Evolutionary conservation across 1,140 invertebrate genomes (phyloP).

Genomic region (Drosophila ficusphila): DNA sequence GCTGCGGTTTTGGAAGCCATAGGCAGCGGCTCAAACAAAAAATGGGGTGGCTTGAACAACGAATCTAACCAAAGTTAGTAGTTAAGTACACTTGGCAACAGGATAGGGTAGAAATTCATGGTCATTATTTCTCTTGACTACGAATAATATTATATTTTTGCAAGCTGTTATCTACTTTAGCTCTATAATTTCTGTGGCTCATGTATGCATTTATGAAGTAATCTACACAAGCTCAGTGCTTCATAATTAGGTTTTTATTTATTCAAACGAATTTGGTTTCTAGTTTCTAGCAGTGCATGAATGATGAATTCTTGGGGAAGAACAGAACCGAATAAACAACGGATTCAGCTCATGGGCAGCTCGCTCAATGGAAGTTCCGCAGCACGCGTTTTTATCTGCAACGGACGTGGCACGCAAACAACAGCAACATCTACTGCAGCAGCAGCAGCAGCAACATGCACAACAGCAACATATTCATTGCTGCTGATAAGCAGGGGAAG

Average conservation of each 20-base stretch:
- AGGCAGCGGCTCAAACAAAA: conserved; percentile 12
- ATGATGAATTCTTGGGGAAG: conserved; percentile 30
- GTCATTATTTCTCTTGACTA: no score
- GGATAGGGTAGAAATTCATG: not conserved
- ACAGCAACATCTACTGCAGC: conserved; percentile 1
- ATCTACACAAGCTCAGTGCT: no score
- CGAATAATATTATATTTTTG: no score
- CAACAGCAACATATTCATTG: conserved; percentile 34
- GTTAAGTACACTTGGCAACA: conserved; percentile 7
- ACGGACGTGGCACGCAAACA: conserved; percentile 66
- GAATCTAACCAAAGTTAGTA: conserved; percentile 24
- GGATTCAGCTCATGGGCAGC: conserved; percentile 32
- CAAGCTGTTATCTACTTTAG: no score
- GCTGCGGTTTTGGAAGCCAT: conserved; percentile 59
- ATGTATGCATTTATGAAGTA: no score
- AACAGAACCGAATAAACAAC: conserved; percentile 7
- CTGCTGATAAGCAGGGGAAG: conserved; percentile 56
- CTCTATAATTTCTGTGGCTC: no score
- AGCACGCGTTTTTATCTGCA: conserved; percentile 79
- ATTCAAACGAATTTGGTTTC: not conserved
- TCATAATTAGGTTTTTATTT: not conserved
- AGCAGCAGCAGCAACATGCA: conserved; percentile 10
- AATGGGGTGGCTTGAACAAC: conserved; percentile 33
- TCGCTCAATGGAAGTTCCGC: conserved; percentile 52
- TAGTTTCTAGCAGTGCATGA: conserved; percentile 1